phyloP scores from a whole-genome alignment of 1,140 invertebrate species.

The Magallana angulata region DNA sequence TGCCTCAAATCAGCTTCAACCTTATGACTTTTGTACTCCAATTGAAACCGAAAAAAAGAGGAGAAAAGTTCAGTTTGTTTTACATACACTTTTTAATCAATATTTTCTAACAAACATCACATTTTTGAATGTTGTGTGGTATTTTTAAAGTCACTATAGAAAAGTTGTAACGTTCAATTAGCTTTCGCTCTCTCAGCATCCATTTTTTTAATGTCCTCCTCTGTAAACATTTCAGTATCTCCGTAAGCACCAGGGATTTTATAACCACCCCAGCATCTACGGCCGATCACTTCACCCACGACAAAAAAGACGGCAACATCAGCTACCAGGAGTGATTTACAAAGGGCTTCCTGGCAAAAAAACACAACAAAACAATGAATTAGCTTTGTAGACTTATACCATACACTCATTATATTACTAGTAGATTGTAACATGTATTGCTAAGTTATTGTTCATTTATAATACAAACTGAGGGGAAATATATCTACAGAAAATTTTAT shows the following conservation, averaged over 20 bases:
- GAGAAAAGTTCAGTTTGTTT: too few species aligned
- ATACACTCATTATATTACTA: too few species aligned
- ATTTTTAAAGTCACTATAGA: neutral
- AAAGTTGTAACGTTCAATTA: neutral
- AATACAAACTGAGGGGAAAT: too few species aligned
- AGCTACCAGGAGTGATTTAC: neutral
- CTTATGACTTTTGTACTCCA: too few species aligned
- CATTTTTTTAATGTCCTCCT: constrained; percentile 2
- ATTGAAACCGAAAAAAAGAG: too few species aligned
- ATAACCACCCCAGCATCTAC: neutral
- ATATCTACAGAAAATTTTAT: too few species aligned
- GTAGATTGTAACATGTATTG: too few species aligned
- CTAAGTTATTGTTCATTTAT: too few species aligned
- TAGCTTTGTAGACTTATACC: neutral
- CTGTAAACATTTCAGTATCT: neutral
- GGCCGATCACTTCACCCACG: neutral
- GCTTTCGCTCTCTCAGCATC: constrained; percentile 6
- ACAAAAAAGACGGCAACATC: constrained; percentile 20
- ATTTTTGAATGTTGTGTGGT: neutral
- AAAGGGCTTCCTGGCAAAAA: neutral
- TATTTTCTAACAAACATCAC: constrained; percentile 5
- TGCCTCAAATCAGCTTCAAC: too few species aligned
- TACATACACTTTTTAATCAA: neutral
- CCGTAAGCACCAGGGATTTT: neutral
- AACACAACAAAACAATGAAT: neutral